Conservation (phyloP, 1,140 invertebrate species). For the Metopolophium dirhodum region DNA sequence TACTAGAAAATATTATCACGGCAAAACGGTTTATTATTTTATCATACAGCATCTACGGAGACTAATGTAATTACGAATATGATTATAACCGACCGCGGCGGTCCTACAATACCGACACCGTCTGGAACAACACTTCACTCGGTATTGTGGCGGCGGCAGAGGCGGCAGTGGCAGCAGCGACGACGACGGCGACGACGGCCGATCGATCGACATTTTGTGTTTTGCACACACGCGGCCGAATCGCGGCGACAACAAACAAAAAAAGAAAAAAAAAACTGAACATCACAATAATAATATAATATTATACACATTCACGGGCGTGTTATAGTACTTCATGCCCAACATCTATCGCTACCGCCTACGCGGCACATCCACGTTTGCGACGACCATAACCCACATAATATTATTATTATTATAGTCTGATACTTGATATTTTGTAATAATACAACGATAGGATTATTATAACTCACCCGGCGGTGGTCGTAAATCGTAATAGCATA, state of each 20-base stretch:
- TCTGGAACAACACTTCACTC: constrained; percentile 28
- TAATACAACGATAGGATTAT: background rate
- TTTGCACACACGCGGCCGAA: background rate
- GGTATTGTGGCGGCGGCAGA: background rate
- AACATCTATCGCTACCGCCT: background rate
- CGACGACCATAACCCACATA: background rate
- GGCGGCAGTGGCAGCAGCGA: background rate
- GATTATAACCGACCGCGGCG: background rate
- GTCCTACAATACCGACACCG: background rate
- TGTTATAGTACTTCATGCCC: background rate
- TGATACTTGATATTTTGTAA: background rate
- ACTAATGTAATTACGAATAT: background rate
- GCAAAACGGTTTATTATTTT: background rate
- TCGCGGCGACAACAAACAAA: background rate
- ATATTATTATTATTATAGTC: background rate
- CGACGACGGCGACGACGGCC: constrained; percentile 3
- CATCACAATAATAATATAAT: background rate
- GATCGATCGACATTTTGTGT: constrained; percentile 45
- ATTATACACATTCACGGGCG: background rate
- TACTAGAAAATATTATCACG: background rate
- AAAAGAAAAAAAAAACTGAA: background rate
- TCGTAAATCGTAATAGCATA: too few species aligned
- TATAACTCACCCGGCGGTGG: background rate
- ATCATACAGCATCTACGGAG: background rate
- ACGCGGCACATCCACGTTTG: background rate